Evolutionary conservation across 2,797 vertebrate genomes (phyloP), one percentile per base, ranked within the genome.

Genomic region (Aulostomus chinensis): DNA sequence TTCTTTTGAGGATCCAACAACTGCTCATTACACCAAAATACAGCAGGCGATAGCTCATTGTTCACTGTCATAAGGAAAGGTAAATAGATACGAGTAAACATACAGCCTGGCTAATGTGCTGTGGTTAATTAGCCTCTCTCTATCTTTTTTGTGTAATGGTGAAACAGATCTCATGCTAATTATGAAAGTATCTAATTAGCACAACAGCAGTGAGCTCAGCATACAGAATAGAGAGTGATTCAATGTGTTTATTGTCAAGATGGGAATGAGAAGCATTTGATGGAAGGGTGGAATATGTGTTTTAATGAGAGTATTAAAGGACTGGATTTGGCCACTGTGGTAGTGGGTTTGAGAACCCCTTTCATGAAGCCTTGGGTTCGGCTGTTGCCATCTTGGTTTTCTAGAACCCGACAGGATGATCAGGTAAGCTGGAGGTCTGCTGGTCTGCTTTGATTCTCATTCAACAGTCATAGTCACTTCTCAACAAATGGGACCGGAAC

Each of bases 61-160:
- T 24, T 47, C 37, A 22, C 16, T 21, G 30, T 30, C 13, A 47
- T 57, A 51, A 54, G 56, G 36, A 16, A 56, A 50, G 16, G 59
- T 58, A 76, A 82, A 74, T 35, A 75, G 58, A 69, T 75, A 57
- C 31, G 42, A 37, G 46, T 68, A 70, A 71, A 68, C 52, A 61
- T 37, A 39, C 53, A 65, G 54, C 12, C 31, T 48, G 52, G 48
- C 31, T 83, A 78, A 87, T 78, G 49, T 11, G 33, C 24, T 56
- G 49, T 73, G 78, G 85, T 86, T 76, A 86, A 86, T 84, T 76
- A 80, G 46, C 62, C 45, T 37, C 47, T 73, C 12, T 12, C 65
- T 68, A 64, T 76, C 63, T n/a, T n/a, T n/a, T 33, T 25, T 68
- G 54, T 60, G 49, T 80, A 73, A 83, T 78, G 76, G 63, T 48